Percentiles rank a stretch among this genome's conserved stretches.
Evolutionary conservation across 2,113 vertebrate species (phyloP).

Genomic region (Ploceus nigricollis): DNA sequence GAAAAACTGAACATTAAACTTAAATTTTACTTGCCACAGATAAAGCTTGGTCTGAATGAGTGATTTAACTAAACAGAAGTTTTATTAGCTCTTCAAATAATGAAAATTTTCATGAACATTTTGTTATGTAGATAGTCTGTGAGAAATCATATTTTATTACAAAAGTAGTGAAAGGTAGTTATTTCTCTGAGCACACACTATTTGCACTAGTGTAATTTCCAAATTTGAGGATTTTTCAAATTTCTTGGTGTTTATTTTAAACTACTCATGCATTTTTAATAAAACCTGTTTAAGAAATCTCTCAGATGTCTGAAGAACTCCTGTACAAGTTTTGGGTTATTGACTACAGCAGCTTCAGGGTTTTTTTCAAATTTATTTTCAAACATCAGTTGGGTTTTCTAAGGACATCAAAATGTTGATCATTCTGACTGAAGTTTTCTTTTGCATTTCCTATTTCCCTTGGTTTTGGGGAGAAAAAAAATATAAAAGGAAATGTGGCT

Average conservation of each 20-base stretch:
- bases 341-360: neutral
- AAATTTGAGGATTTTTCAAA: neutral
- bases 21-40: neutral
- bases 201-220: neutral
- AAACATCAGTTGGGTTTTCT: neutral
- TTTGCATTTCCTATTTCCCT: neutral
- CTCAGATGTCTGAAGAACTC: slow-evolving; percentile 19
- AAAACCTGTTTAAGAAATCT: slow-evolving; percentile 19
- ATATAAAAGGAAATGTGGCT: neutral
- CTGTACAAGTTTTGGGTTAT: slow-evolving; percentile 18
- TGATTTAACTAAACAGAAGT: neutral
- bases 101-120: neutral
- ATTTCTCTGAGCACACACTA: neutral
- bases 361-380: neutral
- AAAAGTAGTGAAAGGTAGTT: neutral
- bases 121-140: neutral
- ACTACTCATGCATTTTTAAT: slow-evolving; percentile 41
- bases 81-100: neutral
- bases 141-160: neutral
- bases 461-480: accelerated
- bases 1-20: neutral
- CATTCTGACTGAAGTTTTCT: slow-evolving; percentile 25
- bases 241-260: slow-evolving; percentile 1
- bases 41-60: neutral
- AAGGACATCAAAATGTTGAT: slow-evolving; percentile 35